Evolutionary conservation across 2,888 invertebrate species (phyloP).

Genomic region (Argyresthia albistria): DNA sequence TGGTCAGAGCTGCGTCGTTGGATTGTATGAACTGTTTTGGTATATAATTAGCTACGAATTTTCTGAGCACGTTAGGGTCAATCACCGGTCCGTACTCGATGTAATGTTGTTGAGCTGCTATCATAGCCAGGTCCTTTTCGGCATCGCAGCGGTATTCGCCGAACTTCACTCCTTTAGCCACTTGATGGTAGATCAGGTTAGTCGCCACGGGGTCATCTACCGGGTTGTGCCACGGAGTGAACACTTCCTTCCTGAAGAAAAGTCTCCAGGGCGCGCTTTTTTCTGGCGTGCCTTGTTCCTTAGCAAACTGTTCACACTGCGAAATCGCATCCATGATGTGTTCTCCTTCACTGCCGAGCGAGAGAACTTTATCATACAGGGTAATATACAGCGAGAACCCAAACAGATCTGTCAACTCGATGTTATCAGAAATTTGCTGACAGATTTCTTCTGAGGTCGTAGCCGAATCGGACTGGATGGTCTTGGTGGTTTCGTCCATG

Average conservation of each 20-base stretch:
- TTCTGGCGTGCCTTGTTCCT: constrained; percentile 89
- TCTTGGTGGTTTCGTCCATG: constrained; percentile 89
- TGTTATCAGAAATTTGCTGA: constrained; percentile 82
- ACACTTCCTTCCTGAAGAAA: constrained; percentile 91
- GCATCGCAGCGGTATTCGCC: constrained; percentile 91
- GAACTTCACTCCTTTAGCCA: constrained; percentile 89
- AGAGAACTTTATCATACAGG: constrained; percentile 91
- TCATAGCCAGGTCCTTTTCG: constrained; percentile 89
- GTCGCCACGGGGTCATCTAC: constrained; percentile 85
- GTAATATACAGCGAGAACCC: constrained; percentile 95
- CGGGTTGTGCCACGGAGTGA: constrained; percentile 94
- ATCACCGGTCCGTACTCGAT: constrained; percentile 82
- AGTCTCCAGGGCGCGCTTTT: constrained; percentile 90
- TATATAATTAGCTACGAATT: constrained; percentile 83
- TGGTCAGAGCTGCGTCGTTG: constrained; percentile 74
- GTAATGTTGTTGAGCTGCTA: constrained; percentile 93
- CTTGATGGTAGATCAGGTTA: constrained; percentile 90
- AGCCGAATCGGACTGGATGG: constrained; percentile 90
- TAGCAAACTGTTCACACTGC: constrained; percentile 95
- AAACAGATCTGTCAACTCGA: constrained; percentile 85
- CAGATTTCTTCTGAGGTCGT: constrained; percentile 93
- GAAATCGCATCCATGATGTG: constrained; percentile 97
- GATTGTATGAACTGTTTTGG: constrained; percentile 81
- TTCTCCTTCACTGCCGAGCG: constrained; percentile 89
- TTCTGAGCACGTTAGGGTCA: constrained; percentile 77